Base-by-base conservation (phyloP, 1,140 invertebrate genomes). In the Anagrus nilaparvatae region DNA sequence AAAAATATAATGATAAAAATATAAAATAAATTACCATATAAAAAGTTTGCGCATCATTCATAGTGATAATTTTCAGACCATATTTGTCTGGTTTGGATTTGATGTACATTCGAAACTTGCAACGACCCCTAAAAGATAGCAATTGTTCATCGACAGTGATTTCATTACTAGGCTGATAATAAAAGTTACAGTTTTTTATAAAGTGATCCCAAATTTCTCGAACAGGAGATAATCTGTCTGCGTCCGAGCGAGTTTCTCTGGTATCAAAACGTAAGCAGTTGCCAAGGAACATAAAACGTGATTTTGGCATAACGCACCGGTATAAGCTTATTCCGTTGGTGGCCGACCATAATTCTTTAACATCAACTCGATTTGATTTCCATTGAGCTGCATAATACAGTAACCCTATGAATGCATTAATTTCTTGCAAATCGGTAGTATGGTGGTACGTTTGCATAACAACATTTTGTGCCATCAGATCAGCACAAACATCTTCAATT, bases 131-230 rank as follows among this genome's bases (percentile, higher is more conserved):
- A 44, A 61, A 66, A 13, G 33, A 42, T 12, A 56, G n/a, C n/a
- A 66, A 37, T 35, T 55, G 53, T 43, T 66, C 59, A 41, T 67
- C 61, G 20, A 63, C 51, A 4, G 61, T 61, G 21, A 32, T 37
- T 12, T 45, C 21, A 9, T 14, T 16, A 25, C 29, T 32, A 20
- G 44, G 40, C 9, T 33, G 35, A 27, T 51, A 51, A 38, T 24
- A 23, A 17, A 41, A 35, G 18, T 14, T 39, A 28, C 49, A 51
- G n/a, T 49, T 47, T 9, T 18, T 17, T 4, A 43, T 43, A 43
- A 63, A 58, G 7, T 51, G 48, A 19, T 60, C 46, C 59, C 59
- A 68, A 30, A 65, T 44, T 43, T 61, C 48, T 39, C 54, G 42
- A 10, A 65, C 56, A 7, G 44, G 52, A 30, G 55, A 51, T 51